Conservation (phyloP, 1,140 invertebrate species). For the Cydia pomonella region DNA sequence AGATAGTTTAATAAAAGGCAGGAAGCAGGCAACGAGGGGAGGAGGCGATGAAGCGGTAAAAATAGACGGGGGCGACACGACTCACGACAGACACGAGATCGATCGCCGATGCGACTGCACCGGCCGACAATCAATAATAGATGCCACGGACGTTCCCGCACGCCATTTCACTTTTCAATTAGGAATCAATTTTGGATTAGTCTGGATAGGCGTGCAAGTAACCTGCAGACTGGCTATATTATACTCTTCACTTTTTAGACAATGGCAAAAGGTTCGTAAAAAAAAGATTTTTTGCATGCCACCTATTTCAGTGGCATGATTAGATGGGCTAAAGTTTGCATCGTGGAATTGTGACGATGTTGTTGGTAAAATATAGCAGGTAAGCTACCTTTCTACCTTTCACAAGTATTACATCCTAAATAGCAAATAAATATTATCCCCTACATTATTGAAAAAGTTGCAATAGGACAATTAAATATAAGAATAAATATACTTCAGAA, state of each 20-base stretch:
- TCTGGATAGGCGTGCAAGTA: neutral
- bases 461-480: too few relatives aligned
- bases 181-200: neutral
- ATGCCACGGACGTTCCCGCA: conserved; percentile 40
- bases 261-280: neutral
- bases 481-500: too few relatives aligned
- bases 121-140: conserved; percentile 70
- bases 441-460: too few relatives aligned
- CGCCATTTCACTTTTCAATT: conserved; percentile 23
- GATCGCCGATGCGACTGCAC: conserved; percentile 67
- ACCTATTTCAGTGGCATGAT: too few relatives aligned
- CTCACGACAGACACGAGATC: conserved; percentile 62
- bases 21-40: conserved; percentile 75
- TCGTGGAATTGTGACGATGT: too few relatives aligned
- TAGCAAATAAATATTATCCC: too few relatives aligned
- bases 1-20: conserved; percentile 80
- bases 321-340: too few relatives aligned
- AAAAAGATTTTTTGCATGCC: neutral
- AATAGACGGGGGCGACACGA: conserved; percentile 74
- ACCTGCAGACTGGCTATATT: neutral
- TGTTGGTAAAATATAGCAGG: too few relatives aligned
- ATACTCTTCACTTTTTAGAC: neutral
- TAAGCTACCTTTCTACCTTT: too few relatives aligned
- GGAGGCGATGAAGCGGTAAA: conserved; percentile 79
- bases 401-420: too few relatives aligned